Percentiles rank a stretch among this genome's conserved stretches.
These are phyloP conservation scores for Lepisosteus osseus DNA, from an alignment of 2,113 vertebrate species.

Conservation along the genomic window DNA sequence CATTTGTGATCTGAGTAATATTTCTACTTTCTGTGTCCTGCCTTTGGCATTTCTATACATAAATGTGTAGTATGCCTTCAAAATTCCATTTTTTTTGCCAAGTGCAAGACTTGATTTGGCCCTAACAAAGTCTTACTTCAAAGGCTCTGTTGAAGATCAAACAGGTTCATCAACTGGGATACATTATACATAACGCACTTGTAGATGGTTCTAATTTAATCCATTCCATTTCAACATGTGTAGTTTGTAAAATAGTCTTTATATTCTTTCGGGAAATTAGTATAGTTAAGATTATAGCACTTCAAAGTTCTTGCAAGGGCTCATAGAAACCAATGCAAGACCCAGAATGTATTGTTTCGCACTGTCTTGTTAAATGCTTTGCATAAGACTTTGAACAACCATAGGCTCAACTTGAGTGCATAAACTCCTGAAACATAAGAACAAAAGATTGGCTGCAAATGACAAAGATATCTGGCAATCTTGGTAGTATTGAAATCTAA, in stretches of 20 bases:
- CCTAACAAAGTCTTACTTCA: constrained; percentile 5
- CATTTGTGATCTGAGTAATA: background rate
- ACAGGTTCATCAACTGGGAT: background rate
- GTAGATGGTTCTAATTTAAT: background rate
- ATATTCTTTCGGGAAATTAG: background rate
- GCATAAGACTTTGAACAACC: too few species aligned
- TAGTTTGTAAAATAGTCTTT: background rate
- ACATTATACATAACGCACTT: background rate
- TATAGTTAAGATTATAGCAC: too few species aligned
- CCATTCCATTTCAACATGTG: background rate
- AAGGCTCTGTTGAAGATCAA: constrained; percentile 14
- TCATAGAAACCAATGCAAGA: too few species aligned
- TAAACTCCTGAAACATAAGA: too few species aligned
- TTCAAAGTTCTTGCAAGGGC: too few species aligned
- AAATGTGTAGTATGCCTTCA: background rate
- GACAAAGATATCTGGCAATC: too few species aligned
- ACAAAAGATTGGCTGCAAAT: too few species aligned
- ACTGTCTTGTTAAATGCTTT: too few species aligned
- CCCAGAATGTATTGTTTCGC: too few species aligned
- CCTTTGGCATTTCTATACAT: background rate
- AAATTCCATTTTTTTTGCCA: background rate
- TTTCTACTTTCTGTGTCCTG: background rate
- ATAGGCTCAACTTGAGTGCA: too few species aligned
- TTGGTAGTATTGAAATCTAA: too few species aligned
- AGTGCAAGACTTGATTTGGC: background rate